These are phyloP conservation scores for Parasteatoda tepidariorum DNA, from an alignment of 1,140 invertebrate species.

Conservation along the genomic window DNA sequence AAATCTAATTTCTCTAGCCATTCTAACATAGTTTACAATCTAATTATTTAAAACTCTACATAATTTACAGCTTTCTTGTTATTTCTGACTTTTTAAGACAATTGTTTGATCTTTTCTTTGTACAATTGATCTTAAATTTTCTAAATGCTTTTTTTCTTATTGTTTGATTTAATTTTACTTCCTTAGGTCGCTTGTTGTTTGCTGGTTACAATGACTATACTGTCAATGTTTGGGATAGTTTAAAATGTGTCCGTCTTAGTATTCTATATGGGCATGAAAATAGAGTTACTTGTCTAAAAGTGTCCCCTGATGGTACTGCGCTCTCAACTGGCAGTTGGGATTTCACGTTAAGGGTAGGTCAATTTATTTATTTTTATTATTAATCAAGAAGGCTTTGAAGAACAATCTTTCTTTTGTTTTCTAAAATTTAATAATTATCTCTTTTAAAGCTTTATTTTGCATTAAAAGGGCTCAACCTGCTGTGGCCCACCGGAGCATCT, in stretches of 20 bases:
- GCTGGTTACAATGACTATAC: constrained; percentile 99
- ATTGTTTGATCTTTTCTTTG: too few relatives aligned
- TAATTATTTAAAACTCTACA: too few relatives aligned
- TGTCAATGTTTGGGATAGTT: constrained; percentile 97
- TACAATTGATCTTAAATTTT: too few relatives aligned
- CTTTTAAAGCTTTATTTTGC: not conserved
- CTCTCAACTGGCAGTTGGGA: constrained; percentile 99
- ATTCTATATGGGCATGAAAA: constrained; percentile 98
- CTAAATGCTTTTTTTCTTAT: not conserved
- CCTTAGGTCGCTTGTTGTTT: constrained; percentile 88
- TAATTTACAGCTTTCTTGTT: too few relatives aligned
- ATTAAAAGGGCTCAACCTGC: not conserved
- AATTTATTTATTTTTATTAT: not conserved
- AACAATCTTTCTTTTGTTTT: not conserved
- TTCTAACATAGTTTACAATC: too few relatives aligned
- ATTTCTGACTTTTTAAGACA: too few relatives aligned
- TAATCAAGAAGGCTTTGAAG: not conserved
- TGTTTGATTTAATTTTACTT: not conserved
- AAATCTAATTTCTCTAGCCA: too few relatives aligned
- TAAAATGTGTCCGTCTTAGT: constrained; percentile 91
- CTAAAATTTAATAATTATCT: not conserved
- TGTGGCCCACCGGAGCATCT: not conserved
- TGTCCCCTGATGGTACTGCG: constrained; percentile 97
- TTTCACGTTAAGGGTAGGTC: constrained; percentile 85
- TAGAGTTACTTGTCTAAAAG: constrained; percentile 91